These are phyloP conservation scores for Harlomillsia oculata DNA, from an alignment of 1,140 invertebrate species.

Conservation along the genomic window DNA sequence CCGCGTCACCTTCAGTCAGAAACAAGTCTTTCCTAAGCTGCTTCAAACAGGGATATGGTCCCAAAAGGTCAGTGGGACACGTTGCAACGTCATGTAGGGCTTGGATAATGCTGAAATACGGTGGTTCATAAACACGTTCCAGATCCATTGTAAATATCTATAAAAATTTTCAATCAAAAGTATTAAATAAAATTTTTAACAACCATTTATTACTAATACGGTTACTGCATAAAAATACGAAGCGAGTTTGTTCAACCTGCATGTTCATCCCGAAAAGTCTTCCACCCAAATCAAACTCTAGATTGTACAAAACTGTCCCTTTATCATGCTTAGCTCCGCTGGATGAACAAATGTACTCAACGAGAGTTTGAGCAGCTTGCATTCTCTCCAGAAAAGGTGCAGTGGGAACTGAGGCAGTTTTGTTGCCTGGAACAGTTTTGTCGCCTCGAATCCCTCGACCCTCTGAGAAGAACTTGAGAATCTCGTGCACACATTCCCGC, in stretches of 20 bases:
- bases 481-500: conserved; percentile 19
- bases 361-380: conserved; percentile 19
- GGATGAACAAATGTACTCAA: conserved; percentile 26
- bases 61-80: conserved; percentile 27
- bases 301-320: conserved; percentile 27
- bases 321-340: conserved; percentile 9
- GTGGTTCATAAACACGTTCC: conserved; percentile 25
- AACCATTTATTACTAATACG: no score
- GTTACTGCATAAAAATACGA: no score
- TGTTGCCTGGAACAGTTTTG: neutral
- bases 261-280: conserved; percentile 27
- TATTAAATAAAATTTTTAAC: no score
- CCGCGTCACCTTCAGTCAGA: conserved; percentile 17
- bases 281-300: conserved; percentile 31
- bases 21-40: conserved; percentile 29
- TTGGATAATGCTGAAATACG: conserved; percentile 28
- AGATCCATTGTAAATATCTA: conserved; percentile 29
- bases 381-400: conserved; percentile 20
- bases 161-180: neutral
- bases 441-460: conserved; percentile 10
- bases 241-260: conserved; percentile 27
- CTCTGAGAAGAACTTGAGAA: conserved; percentile 22
- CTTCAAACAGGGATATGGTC: conserved; percentile 26
- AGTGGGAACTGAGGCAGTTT: conserved; percentile 5
- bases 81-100: conserved; percentile 29